Conservation (phyloP, 2,113 vertebrate genomes). For the Solea solea region DNA sequence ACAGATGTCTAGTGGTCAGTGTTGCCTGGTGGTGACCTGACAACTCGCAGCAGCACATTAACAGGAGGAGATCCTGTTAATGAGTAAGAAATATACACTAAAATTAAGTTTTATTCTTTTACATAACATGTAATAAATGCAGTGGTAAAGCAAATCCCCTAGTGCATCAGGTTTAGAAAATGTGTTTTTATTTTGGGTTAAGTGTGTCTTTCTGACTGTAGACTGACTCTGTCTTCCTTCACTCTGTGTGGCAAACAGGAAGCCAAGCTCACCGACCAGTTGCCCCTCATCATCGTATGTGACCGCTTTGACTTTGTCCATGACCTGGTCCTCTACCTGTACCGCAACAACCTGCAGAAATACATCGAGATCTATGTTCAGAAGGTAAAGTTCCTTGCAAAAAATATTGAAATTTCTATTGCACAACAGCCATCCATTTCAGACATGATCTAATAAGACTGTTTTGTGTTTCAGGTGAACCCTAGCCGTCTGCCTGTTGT, state of each 20-base stretch:
- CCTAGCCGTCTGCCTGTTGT: conserved; percentile 97
- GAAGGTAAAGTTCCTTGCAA: conserved; percentile 83
- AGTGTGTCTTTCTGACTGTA: conserved; percentile 14
- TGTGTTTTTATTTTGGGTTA: conserved; percentile 5
- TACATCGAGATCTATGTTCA: conserved; percentile 99
- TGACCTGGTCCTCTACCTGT: conserved; percentile 96
- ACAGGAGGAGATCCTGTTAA: neutral
- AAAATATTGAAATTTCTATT: neutral
- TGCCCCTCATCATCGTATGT: conserved; percentile 97
- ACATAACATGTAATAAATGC: too few species aligned
- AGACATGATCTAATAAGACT: too few species aligned
- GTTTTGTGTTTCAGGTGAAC: conserved; percentile 86
- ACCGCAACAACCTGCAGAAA: conserved; percentile 98
- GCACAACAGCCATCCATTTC: neutral
- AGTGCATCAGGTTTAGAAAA: conserved; percentile 35
- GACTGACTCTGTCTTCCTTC: neutral
- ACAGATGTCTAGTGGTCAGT: conserved; percentile 3
- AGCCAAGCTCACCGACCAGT: conserved; percentile 97
- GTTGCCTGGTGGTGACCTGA: conserved; percentile 10
- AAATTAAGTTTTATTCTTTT: too few species aligned
- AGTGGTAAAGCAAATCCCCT: conserved; percentile 1
- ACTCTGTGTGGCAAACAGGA: conserved; percentile 82
- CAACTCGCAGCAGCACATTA: neutral
- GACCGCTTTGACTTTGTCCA: conserved; percentile 99
- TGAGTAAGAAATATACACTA: neutral